A percentile compares a stretch with the other conserved stretches of the same genome.
Evolutionary conservation across 2,797 vertebrate species (phyloP).

Genomic region (Okamejei kenojei): DNA sequence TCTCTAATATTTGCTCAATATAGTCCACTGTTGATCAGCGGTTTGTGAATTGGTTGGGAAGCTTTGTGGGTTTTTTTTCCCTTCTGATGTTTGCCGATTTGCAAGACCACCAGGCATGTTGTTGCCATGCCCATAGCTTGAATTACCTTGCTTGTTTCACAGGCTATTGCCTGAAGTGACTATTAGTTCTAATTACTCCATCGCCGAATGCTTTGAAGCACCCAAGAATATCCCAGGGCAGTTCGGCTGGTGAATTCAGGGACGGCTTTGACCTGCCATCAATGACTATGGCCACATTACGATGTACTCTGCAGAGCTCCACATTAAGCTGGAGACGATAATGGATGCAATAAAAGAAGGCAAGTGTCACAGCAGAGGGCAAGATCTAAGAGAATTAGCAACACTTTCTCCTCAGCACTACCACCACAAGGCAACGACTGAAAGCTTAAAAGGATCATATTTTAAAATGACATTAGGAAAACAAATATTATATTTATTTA

Average conservation of each 20-base stretch:
- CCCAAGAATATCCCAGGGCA: conserved; percentile 52
- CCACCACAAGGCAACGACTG: not conserved
- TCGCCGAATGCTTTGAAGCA: conserved; percentile 67
- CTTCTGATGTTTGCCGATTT: conserved; percentile 46
- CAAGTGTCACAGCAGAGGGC: conserved; percentile 4
- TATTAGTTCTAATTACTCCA: conserved; percentile 64
- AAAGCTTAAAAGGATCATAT: not conserved
- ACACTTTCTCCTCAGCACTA: not conserved
- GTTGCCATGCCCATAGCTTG: conserved; percentile 29
- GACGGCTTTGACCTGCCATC: conserved; percentile 67
- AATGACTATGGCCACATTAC: conserved; percentile 63
- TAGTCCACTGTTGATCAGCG: not conserved
- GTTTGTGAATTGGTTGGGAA: not conserved
- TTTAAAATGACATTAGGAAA: not conserved
- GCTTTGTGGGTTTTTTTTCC: conserved; percentile 52
- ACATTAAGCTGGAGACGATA: conserved; percentile 39
- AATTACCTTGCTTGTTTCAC: conserved; percentile 45
- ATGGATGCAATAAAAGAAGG: conserved; percentile 17
- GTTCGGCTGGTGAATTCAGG: conserved; percentile 54
- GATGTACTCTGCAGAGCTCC: conserved; percentile 66
- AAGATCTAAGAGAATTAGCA: conserved; percentile 14
- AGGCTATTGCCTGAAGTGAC: conserved; percentile 54
- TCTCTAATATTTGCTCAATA: not conserved
- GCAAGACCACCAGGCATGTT: conserved; percentile 46
- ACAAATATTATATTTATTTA: not conserved